Base-by-base conservation (phyloP, 2,113 vertebrate genomes). In the Neomonachus schauinslandi region DNA sequence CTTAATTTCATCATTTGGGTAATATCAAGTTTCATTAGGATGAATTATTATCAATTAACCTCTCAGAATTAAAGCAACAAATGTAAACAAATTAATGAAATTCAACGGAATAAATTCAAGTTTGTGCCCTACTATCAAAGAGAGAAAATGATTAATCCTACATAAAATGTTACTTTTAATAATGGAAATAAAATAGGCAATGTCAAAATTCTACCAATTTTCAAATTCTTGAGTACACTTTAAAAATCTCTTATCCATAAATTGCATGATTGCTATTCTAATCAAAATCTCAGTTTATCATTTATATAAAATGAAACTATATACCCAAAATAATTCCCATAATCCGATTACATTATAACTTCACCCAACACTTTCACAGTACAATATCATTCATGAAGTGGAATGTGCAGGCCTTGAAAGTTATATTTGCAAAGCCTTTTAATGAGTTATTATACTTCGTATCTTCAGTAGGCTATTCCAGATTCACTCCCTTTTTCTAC, bases 21-120 rank as follows among this genome's bases (percentile, higher is more conserved):
- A 92, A 92, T 13, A 82, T 31, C 3, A 1, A 46, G 1, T 76
- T 89, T 16, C 55, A 67, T 67, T 93, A 82, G 83, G 82, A 89
- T 88, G 24, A 92, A 65, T n/a, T 87, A 2, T 31, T 87, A 67
- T 67, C 57, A 89, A 81, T 82, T 61, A 55, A 19, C 63, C 82
- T 82, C 26, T 72, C 51, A 61, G 42, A 72, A 72, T 51, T 72
- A 80, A 42, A 95, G 59, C 31, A 61, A 63, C 53, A 81, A 81
- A 72, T 61, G n/a, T 46, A 72, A 95, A 87, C 42, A 92, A 83
- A 26, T 51, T 59, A 74, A 79, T 81, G 69, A 92, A 87, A 82
- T 65, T 22, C 57, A 88, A 89, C 4, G 13, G 28, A 49, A 36
- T n/a, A 83, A 83, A 83, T 55, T 67, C 57, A 83, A 19, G 6